These are phyloP conservation scores for Papilio polyxenes DNA, from an alignment of 1,140 invertebrate genomes.

Conservation along the genomic window DNA sequence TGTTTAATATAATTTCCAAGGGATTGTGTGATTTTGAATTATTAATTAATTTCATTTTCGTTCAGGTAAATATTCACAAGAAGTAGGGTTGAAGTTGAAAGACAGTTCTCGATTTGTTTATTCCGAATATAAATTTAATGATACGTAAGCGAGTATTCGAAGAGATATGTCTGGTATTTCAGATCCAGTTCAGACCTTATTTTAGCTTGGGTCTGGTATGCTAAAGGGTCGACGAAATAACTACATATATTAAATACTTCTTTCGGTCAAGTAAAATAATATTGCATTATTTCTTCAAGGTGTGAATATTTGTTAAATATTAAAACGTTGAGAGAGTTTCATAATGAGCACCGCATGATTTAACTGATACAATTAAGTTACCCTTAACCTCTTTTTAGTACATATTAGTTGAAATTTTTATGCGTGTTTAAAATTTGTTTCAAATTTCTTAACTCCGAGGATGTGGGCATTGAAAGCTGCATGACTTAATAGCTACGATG, in stretches of 20 bases:
- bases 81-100: conserved; percentile 13
- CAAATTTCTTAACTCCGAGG: not conserved
- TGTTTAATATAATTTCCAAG: not conserved
- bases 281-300: not conserved
- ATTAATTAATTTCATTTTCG: conserved; percentile 13
- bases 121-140: conserved; percentile 41
- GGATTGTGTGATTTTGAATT: conserved; percentile 13
- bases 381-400: not conserved
- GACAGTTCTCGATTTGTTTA: conserved; percentile 27
- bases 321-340: no score
- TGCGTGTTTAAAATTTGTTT: conserved; percentile 10
- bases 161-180: conserved; percentile 47
- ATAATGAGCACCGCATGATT: no score
- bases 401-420: not conserved
- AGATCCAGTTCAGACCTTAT: conserved; percentile 48
- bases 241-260: conserved; percentile 51
- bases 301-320: no score
- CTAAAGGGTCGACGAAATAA: conserved; percentile 38
- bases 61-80: conserved; percentile 8
- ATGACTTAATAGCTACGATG: conserved; percentile 26
- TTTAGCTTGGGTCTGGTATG: conserved; percentile 48
- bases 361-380: not conserved
- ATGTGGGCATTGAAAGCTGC: not conserved
- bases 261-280: conserved; percentile 14
- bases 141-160: conserved; percentile 39